Evolutionary conservation across 2,888 invertebrate species (phyloP).

Genomic region (Halictus quadricinctus): DNA sequence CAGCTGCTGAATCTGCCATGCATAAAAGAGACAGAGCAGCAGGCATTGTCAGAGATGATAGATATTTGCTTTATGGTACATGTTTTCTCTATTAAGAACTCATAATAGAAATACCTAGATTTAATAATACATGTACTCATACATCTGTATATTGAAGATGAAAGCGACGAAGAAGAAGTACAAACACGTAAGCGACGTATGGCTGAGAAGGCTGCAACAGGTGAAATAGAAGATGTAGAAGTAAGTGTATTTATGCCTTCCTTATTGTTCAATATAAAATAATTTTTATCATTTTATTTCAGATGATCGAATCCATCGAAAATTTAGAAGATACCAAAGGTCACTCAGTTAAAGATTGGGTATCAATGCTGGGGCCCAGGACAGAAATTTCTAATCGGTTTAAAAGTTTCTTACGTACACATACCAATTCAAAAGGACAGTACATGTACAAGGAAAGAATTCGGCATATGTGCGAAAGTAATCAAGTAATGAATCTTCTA

Average conservation of each 20-base stretch:
- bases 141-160: conserved; percentile 83
- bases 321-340: conserved; percentile 99
- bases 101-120: background rate
- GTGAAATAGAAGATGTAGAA: conserved; percentile 90
- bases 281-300: conserved; percentile 37
- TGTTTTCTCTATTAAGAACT: background rate
- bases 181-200: conserved; percentile 88
- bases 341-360: conserved; percentile 97
- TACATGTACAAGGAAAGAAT: conserved; percentile 96
- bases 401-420: conserved; percentile 96
- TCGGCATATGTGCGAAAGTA: conserved; percentile 96
- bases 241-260: conserved; percentile 73
- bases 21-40: conserved; percentile 92
- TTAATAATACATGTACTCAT: conserved; percentile 14
- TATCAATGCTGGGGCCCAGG: conserved; percentile 96
- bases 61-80: conserved; percentile 93
- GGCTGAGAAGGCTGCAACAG: conserved; percentile 94
- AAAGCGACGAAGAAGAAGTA: conserved; percentile 91
- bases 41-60: conserved; percentile 89
- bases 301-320: conserved; percentile 97
- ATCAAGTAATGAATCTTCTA: conserved; percentile 83
- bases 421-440: conserved; percentile 92
- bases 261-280: conserved; percentile 22
- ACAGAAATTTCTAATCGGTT: conserved; percentile 97
- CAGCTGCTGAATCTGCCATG: conserved; percentile 96